Conservation (phyloP, 37 sponge, comb jelly and placozoan genomes). For the Dysidea cf. avara region DNA sequence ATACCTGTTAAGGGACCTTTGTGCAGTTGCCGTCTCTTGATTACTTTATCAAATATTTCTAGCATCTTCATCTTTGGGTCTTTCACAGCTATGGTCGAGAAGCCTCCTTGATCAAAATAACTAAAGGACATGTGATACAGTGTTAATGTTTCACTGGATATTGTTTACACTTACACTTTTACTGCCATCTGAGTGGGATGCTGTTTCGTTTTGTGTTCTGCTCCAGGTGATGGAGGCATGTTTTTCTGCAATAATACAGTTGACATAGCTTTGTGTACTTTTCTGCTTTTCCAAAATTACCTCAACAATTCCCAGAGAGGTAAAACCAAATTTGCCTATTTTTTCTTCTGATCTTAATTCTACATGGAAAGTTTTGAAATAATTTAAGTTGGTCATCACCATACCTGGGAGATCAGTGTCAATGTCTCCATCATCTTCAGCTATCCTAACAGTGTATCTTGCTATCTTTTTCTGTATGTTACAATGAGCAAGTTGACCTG, state of each 20-base stretch:
- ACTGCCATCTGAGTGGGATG: slow-evolving; percentile 21
- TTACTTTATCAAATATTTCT: slow-evolving; percentile 51
- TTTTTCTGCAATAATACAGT: neutral
- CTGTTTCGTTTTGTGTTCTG: slow-evolving; percentile 10
- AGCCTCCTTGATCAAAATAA: slow-evolving; percentile 65
- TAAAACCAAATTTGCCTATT: slow-evolving; percentile 74
- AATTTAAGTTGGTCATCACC: neutral
- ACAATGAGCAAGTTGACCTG: neutral
- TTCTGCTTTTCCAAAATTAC: slow-evolving; percentile 13
- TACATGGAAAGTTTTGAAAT: neutral
- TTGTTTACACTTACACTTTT: slow-evolving; percentile 81
- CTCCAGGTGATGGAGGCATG: neutral
- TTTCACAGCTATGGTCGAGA: slow-evolving; percentile 63
- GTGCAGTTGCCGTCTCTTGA: slow-evolving; percentile 67
- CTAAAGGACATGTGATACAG: slow-evolving; percentile 18
- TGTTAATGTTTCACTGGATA: neutral
- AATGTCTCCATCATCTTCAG: slow-evolving; percentile 84
- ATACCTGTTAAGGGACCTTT: slow-evolving; percentile 27
- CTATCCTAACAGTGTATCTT: slow-evolving; percentile 71
- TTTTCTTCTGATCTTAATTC: slow-evolving; percentile 65
- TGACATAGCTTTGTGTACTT: neutral
- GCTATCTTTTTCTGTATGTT: slow-evolving; percentile 31
- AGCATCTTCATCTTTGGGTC: slow-evolving; percentile 46
- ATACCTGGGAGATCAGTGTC: slow-evolving; percentile 76
- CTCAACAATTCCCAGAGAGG: slow-evolving; percentile 71